These are phyloP conservation scores for Molossus alvarezi DNA, from an alignment of 2,797 vertebrate species.

Conservation along the genomic window DNA sequence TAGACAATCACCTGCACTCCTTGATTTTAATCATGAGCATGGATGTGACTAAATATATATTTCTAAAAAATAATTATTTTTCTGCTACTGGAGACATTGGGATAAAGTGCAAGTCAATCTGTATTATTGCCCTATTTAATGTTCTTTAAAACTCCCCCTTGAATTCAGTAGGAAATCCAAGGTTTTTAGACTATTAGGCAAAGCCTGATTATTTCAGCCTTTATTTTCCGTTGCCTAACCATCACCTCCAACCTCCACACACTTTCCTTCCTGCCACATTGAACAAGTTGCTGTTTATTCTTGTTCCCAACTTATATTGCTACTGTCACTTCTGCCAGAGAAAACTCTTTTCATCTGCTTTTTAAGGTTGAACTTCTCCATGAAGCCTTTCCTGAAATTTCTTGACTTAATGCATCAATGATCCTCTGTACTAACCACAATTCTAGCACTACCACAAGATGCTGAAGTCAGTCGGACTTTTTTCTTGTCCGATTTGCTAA, in stretches of 20 bases:
- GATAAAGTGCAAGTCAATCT: background rate
- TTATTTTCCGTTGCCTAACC: background rate
- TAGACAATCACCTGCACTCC: background rate
- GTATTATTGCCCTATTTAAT: background rate
- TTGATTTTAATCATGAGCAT: background rate
- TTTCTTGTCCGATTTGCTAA: background rate
- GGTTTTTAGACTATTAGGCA: background rate
- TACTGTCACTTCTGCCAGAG: background rate
- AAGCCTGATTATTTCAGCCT: background rate
- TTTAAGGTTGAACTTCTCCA: background rate
- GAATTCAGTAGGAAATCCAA: background rate
- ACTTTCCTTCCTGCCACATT: background rate
- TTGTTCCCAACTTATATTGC: background rate
- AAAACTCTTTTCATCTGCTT: background rate
- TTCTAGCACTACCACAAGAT: background rate
- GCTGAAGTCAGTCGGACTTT: background rate
- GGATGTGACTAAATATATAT: background rate
- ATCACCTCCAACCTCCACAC: background rate
- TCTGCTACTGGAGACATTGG: conserved; percentile 6
- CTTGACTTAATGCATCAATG: background rate
- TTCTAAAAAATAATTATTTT: background rate
- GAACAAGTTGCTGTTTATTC: background rate
- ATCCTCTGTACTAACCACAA: background rate
- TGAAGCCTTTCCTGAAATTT: background rate
- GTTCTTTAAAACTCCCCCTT: background rate